Evolutionary conservation across 2,888 invertebrate genomes (phyloP), one percentile per base, ranked within the genome.

Genomic region (Aphidius colemani): DNA sequence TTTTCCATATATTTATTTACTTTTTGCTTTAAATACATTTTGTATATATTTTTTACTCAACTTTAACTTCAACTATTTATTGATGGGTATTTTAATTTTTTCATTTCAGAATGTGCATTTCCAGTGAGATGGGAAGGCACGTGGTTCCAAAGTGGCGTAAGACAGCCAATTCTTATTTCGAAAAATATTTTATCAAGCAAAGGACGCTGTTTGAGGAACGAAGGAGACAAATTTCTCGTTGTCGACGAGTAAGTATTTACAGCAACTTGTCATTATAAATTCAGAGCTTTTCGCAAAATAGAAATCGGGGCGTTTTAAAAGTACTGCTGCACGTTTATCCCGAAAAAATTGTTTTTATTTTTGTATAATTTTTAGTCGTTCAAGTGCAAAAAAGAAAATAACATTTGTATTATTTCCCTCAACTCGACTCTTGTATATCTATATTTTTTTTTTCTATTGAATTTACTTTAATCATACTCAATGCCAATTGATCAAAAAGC

Each of bases 111-210:
- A 86, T 94, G 94, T 84, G 87, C 88, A 73, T 94, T 94, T 85
- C 94, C 94, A 71, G 85, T 88, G 72, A 87, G 89, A 73, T 94
- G 94, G 94, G 90, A 93, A 81, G 94, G 94, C 73, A 90, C 90
- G 73, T 94, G 94, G 94, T 94, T 94, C 85, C 93, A 94, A 83
- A 94, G 94, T 66, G 94, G 94, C 66, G 92, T 94, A 75, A 89
- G 92, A 78, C 92, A 92, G 83, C 90, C 93, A 61, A 93, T 94
- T 84, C 86, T 89, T 77, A 93, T 94, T 79, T 91, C 93, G 77
- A 91, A 90, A 66, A 90, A 91, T 77, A 87, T 90, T 70, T 88
- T 94, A 73, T 93, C 93, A 81, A 93, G 90, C 84, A 94, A 94
- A 83, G 94, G 94, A 74, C 88, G 88, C 81, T 94, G 94, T 82